Base-by-base conservation (phyloP, 2,888 invertebrate genomes). In the Smittia aterrima region DNA sequence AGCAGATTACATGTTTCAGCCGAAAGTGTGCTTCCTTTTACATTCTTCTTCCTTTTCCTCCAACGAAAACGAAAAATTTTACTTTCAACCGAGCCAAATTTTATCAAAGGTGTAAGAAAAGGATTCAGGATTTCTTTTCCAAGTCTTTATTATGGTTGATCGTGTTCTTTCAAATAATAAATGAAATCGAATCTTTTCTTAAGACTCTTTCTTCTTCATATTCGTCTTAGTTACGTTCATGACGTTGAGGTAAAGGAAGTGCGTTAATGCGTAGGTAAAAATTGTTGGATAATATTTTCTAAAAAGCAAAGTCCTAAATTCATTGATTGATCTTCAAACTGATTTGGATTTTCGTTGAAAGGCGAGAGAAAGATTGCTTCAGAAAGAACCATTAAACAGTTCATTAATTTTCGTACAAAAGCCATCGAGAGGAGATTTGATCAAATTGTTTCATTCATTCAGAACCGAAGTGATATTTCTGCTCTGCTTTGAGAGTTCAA, bases 11-110 rank as follows among this genome's bases (percentile, higher is more conserved):
- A 72, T 62, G 72, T 72, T 72, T 18, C 38, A 32, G 53, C 18
- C 58, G 58, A 64, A 72, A 72, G 72, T 72, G 72, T 72, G 72
- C 72, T 72, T 72, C 72, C 72, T 72, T 58, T 68, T 72, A 38
- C 58, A 72, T 72, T 58, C 32, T 58, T 70, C 20, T 32, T 25
- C 32, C 53, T 70, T 18, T 22, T 47, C 72, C 72, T 72, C 38
- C 32, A 72, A 72, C 20, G 72, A 72, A 72, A 72, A 13, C 16
- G 72, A 72, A 72, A 72, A 38, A 1, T 58, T 62, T 40, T 38
- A 62, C 58, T 72, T 72, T 58, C 58, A 32, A 54, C 7, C 53
- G 11, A 40, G 54, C 6, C 47, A 67, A 18, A 58, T 58, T 18
- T 58, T 18, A 47, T 13, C 22, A 64, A 72, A 72, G 72, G 72